These are phyloP conservation scores for Ethmia dodecea DNA, from an alignment of 2,888 invertebrate species.

Conservation along the genomic window DNA sequence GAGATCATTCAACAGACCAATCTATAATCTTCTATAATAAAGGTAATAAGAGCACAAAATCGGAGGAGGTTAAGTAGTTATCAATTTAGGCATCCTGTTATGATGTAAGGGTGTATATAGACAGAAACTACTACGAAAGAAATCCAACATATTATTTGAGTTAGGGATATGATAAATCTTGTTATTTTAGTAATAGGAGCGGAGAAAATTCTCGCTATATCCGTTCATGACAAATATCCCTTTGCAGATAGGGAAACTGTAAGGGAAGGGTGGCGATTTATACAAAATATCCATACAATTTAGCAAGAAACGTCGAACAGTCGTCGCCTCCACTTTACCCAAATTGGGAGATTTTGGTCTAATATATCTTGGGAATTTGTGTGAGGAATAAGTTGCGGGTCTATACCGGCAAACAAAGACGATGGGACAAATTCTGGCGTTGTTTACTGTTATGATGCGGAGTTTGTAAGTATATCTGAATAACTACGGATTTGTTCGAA, in stretches of 20 bases:
- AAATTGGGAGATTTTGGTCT: conserved; percentile 69
- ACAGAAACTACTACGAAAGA: background rate
- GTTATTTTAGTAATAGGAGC: conserved; percentile 33
- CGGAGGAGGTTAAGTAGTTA: conserved; percentile 15
- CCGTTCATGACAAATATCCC: conserved; percentile 63
- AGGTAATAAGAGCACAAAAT: conserved; percentile 32
- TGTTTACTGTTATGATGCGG: conserved; percentile 61
- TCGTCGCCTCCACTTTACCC: conserved; percentile 65
- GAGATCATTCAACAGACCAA: conserved; percentile 19
- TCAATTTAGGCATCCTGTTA: too few species aligned
- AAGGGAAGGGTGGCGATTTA: conserved; percentile 64
- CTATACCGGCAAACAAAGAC: conserved; percentile 53
- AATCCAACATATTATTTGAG: conserved; percentile 1
- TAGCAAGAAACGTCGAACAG: conserved; percentile 64
- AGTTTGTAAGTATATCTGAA: conserved; percentile 50
- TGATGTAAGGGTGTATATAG: background rate
- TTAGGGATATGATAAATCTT: conserved; percentile 31
- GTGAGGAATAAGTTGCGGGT: conserved; percentile 61
- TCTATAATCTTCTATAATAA: conserved; percentile 53
- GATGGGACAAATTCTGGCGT: conserved; percentile 53
- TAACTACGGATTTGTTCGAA: conserved; percentile 39
- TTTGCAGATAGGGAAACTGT: conserved; percentile 64
- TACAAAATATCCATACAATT: conserved; percentile 73
- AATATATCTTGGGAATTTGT: conserved; percentile 69
- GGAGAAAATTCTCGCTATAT: conserved; percentile 54